These are phyloP conservation scores for Labroides dimidiatus DNA, from an alignment of 2,797 vertebrate species.

Conservation along the genomic window DNA sequence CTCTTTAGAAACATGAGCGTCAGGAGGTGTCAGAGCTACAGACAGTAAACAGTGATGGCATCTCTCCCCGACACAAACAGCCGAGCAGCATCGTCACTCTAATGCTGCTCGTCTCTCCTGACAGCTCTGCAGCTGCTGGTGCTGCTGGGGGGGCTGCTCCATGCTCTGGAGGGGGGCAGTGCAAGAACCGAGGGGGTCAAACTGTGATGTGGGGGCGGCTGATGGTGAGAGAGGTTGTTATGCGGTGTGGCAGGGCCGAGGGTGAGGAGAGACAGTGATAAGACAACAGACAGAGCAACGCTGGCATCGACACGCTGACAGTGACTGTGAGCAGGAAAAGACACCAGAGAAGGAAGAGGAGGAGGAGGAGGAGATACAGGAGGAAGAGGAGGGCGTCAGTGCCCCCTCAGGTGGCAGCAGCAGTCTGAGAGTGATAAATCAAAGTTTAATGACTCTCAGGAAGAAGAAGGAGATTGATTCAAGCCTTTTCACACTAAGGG, in stretches of 20 bases:
- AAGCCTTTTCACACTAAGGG: background rate
- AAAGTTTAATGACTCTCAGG: conserved; percentile 1
- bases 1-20: background rate
- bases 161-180: background rate
- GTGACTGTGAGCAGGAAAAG: conserved; percentile 1
- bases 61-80: conserved; percentile 22
- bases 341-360: background rate
- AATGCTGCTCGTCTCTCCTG: conserved; percentile 13
- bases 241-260: conserved; percentile 6
- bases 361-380: conserved; percentile 1
- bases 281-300: conserved; percentile 1
- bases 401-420: background rate
- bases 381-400: background rate
- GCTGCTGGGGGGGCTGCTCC: conserved; percentile 25
- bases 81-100: conserved; percentile 5
- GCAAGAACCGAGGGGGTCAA: background rate
- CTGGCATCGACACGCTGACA: conserved; percentile 19
- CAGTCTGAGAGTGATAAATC: background rate
- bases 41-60: conserved; percentile 32
- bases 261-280: conserved; percentile 12
- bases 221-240: conserved; percentile 21
- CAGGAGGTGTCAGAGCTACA: conserved; percentile 9
- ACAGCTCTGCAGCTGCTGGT: conserved; percentile 10
- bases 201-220: conserved; percentile 7
- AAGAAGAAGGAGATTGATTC: conserved; percentile 1